These are phyloP conservation scores for Octomys mimax DNA, from an alignment of 2,797 vertebrate species.

Conservation along the genomic window DNA sequence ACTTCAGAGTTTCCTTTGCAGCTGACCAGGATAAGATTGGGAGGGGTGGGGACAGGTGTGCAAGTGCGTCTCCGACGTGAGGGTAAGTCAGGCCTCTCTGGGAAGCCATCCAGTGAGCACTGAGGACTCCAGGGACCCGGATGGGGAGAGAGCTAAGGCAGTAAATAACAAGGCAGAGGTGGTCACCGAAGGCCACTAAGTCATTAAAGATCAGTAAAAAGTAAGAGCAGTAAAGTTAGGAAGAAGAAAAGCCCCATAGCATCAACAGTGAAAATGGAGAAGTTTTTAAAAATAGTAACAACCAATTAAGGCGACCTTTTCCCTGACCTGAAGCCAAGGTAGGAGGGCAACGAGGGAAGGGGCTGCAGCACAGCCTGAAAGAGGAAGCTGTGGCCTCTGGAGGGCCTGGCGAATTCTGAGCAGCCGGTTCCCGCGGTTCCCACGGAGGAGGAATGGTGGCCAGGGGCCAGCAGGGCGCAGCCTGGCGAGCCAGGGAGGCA, in stretches of 20 bases:
- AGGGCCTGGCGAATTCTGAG: background rate
- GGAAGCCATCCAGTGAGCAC: background rate
- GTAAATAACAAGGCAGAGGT: too few relatives aligned
- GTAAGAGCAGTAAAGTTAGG: background rate
- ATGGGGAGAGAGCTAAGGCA: background rate
- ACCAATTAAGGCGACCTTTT: background rate
- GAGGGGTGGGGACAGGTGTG: background rate
- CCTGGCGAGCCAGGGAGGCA: background rate
- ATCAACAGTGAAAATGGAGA: background rate
- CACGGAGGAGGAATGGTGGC: background rate
- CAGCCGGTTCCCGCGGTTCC: slow-evolving; percentile 74
- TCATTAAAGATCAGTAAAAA: background rate
- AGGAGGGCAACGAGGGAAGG: background rate
- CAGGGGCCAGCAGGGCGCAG: background rate
- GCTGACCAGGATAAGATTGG: background rate
- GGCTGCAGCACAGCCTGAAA: background rate
- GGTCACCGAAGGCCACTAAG: background rate
- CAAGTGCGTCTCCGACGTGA: background rate
- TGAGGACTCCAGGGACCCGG: background rate
- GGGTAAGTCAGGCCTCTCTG: background rate
- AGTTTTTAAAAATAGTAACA: background rate
- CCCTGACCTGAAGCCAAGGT: background rate
- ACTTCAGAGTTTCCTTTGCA: background rate
- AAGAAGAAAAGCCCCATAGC: background rate
- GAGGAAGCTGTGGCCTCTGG: background rate